Base-by-base conservation (phyloP, 53 echinoderm and acorn worm species). In the Hippasteria phrygiana region DNA sequence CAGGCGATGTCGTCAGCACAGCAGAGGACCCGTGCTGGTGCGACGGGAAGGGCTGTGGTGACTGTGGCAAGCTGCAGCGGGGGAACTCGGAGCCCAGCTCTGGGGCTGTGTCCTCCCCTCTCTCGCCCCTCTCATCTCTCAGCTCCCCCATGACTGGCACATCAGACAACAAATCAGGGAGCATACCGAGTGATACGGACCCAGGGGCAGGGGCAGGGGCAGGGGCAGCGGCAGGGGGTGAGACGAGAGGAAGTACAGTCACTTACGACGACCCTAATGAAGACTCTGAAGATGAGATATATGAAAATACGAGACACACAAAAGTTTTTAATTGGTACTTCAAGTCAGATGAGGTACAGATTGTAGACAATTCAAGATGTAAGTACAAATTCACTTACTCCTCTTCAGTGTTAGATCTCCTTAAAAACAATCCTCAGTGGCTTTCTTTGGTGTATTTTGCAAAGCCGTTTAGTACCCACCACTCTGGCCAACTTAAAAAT, bases 291-390 rank as follows among this genome's bases (percentile, higher is more conserved):
- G 90, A 83, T 18, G 89, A 79, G 72, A 80, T 89, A 8, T 89
- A 89, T 70, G 79, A 89, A 39, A 89, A 89, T 34, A 89, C 89
- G 13, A 53, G 89, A 42, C 89, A 89, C 66, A 33, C 83, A 5
- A 93, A 91, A 50, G 74, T 83, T 77, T 77, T 71, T 38, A 90
- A 86, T 35, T 94, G 92, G 77, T 96, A 94, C 87, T 96, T 96
- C 87, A 93, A 91, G 66, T 87, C 85, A 4, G 90, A 90, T 35
- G 82, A 87, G 9, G 88, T 88, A 37, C 83, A 85, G 20, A 87
- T 90, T 1, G 79, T 92, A 20, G 96, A 96, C 55, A 92, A 92
- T 16, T 87, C 88, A 43, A 90, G 92, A 90, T 90, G 96, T 96
- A 92, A 59, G 87, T 78, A 69, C 47, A 20, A 27, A 31, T 17